Evolutionary conservation across 2,888 invertebrate species (phyloP).

Genomic region (Orchestes rusci): DNA sequence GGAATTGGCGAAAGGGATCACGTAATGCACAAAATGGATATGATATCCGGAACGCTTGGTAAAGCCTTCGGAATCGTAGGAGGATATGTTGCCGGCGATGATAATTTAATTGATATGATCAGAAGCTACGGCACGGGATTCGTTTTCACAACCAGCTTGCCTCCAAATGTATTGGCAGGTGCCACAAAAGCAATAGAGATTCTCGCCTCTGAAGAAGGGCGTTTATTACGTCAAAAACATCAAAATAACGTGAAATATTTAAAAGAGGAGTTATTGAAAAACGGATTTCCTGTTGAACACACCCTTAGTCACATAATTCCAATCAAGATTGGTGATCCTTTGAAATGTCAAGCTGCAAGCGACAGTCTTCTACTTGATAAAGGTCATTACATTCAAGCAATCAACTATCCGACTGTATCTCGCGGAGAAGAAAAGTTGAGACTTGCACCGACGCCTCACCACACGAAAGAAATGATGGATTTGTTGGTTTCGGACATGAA

Average conservation of each 20-base stretch:
- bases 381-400: conserved; percentile 96
- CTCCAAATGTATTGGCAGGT: neutral
- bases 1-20: conserved; percentile 53
- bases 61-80: neutral
- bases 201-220: neutral
- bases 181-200: conserved; percentile 10
- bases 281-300: conserved; percentile 62
- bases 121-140: neutral
- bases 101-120: neutral
- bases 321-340: conserved; percentile 84
- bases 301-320: conserved; percentile 96
- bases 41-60: neutral
- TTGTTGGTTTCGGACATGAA: conserved; percentile 68
- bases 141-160: neutral
- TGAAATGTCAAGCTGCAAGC: conserved; percentile 71
- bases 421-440: conserved; percentile 87
- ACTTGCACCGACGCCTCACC: conserved; percentile 91
- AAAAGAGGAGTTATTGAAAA: neutral
- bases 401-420: conserved; percentile 95
- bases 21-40: neutral
- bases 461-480: conserved; percentile 80
- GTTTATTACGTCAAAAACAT: neutral
- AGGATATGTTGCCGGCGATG: neutral
- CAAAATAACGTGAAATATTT: neutral
- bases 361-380: conserved; percentile 75